These are phyloP conservation scores for Abrostola triplasia DNA, from an alignment of 2,888 invertebrate genomes.

Conservation along the genomic window DNA sequence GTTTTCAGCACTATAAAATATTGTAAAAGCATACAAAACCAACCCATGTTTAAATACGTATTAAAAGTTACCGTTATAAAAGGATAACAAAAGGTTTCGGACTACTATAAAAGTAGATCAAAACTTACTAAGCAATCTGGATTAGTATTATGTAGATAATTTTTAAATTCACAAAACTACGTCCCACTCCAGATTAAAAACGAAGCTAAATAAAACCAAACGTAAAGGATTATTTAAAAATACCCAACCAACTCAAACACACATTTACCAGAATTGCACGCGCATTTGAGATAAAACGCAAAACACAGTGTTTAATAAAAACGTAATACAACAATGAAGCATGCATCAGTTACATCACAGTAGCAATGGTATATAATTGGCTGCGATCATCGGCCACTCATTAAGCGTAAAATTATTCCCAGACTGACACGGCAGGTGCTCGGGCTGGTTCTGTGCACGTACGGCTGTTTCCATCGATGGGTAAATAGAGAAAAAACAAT, in stretches of 20 bases:
- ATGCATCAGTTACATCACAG: slow-evolving; percentile 61
- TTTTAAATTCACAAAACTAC: too few relatives aligned
- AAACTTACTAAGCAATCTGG: too few relatives aligned
- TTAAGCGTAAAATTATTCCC: slow-evolving; percentile 74
- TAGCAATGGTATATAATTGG: slow-evolving; percentile 69
- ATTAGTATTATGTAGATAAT: too few relatives aligned
- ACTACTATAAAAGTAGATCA: too few relatives aligned
- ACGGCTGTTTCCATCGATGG: slow-evolving; percentile 58
- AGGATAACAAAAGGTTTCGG: too few relatives aligned
- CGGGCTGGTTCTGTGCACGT: slow-evolving; percentile 55
- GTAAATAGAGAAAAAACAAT: slow-evolving; percentile 65
- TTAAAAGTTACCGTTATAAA: too few relatives aligned
- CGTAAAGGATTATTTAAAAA: not conserved
- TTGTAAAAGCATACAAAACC: too few relatives aligned
- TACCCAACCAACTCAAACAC: slow-evolving; percentile 3
- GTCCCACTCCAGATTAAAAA: too few relatives aligned
- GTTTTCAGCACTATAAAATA: slow-evolving; percentile 40
- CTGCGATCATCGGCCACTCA: slow-evolving; percentile 62
- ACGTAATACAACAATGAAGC: slow-evolving; percentile 43
- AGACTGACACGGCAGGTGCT: slow-evolving; percentile 71
- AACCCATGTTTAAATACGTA: too few relatives aligned
- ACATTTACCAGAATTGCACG: slow-evolving; percentile 24
- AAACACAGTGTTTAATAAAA: slow-evolving; percentile 24
- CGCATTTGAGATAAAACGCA: slow-evolving; percentile 15
- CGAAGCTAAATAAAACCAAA: too few relatives aligned